Base-by-base conservation (phyloP, 2,797 vertebrate genomes). In the Vireo griseus region DNA sequence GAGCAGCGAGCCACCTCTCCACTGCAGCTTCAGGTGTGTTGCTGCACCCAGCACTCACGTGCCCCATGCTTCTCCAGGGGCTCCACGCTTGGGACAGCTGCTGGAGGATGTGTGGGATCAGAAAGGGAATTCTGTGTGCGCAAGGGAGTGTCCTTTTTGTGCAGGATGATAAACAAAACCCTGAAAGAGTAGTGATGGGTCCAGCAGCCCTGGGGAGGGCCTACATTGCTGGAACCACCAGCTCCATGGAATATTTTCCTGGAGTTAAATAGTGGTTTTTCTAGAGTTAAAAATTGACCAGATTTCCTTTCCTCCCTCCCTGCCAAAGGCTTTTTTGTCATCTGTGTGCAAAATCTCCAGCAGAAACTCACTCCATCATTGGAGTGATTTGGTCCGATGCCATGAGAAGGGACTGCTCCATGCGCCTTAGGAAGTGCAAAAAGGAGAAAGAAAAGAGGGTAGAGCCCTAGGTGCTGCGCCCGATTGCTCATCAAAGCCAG, bases 391-490 rank as follows among this genome's bases (percentile, higher is more conserved):
- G 57, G 24, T 72, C 40, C 4, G 1, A n/a, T 21, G 65, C 65
- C 65, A 51, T 0, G 6, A 50, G 66, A 72, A 57, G 0, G 1
- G 16, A 45, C 48, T 51, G 59, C 45, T 77, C 72, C 35, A 13
- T 28, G 16, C 73, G 66, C 35, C n/a, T 84, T 50, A 48, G 42
- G 35, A 86, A 57, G 54, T 17, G 22, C n/a, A 52, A 67, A 63
- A 79, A 80, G 9, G 59, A 58, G 35, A 42, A 69, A 39, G 31
- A 66, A n/a, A 61, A 72, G 45, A 66, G 58, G 59, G 37, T 3
- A 11, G 42, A 85, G 28, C 42, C 33, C 10, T 39, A 13, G 0
- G 0, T 72, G 65, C 65, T 58, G 33, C 0, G 2, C 42, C 28
- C 0, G 0, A 31, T 63, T 0, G 0, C 11, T 78, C 52, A 29